These are phyloP conservation scores for Turnix velox DNA, from an alignment of 2,113 vertebrate genomes.

Conservation along the genomic window DNA sequence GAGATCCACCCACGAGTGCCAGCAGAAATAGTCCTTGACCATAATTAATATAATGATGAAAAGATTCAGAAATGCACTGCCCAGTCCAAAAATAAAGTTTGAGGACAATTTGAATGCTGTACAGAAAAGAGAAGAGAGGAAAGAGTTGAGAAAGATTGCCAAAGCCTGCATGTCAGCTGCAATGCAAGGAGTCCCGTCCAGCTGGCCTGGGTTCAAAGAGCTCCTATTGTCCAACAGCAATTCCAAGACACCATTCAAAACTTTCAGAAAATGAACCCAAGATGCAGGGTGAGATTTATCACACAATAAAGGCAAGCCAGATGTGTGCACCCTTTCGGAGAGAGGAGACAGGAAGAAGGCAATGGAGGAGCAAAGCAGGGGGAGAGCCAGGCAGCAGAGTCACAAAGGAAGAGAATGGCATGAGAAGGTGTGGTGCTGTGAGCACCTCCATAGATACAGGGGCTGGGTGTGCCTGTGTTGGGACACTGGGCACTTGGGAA, in stretches of 20 bases:
- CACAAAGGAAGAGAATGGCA: neutral
- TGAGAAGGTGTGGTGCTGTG: neutral
- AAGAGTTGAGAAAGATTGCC: slow-evolving; percentile 47
- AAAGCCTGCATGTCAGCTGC: slow-evolving; percentile 66
- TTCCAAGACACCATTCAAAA: slow-evolving; percentile 60
- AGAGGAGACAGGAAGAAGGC: neutral
- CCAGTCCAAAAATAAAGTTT: slow-evolving; percentile 70
- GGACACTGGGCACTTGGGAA: neutral
- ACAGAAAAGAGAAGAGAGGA: slow-evolving; percentile 44
- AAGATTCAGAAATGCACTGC: slow-evolving; percentile 34
- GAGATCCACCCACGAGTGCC: slow-evolving; percentile 48
- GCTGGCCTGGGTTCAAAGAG: slow-evolving; percentile 57
- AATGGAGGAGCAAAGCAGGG: neutral
- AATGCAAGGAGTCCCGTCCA: slow-evolving; percentile 45
- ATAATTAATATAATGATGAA: slow-evolving; percentile 51
- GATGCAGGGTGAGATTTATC: slow-evolving; percentile 63
- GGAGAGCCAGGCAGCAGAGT: neutral
- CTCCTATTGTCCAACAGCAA: slow-evolving; percentile 58
- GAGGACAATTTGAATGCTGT: slow-evolving; percentile 60
- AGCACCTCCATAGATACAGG: neutral
- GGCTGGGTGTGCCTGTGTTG: neutral
- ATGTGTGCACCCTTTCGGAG: neutral
- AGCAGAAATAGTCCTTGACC: slow-evolving; percentile 38
- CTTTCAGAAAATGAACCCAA: slow-evolving; percentile 64
- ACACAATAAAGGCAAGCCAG: slow-evolving; percentile 40